Conservation (phyloP, 2,113 vertebrate species). For the Tautogolabrus adspersus region DNA sequence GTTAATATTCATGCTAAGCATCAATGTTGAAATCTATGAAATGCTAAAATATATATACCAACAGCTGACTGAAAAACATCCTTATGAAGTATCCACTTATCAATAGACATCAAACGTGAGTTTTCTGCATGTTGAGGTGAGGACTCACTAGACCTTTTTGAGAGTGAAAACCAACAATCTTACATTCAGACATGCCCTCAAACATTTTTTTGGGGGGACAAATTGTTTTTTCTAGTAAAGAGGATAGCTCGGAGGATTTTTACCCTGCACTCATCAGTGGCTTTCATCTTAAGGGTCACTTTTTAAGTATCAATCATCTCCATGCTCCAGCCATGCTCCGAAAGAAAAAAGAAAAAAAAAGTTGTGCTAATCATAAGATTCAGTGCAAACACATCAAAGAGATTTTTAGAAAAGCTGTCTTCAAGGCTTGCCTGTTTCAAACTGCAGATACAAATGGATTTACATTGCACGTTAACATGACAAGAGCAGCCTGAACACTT, state of each 20-base stretch:
- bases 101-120: not conserved
- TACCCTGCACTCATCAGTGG: conserved; percentile 53
- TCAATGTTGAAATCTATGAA: not conserved
- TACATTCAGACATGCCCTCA: conserved; percentile 21
- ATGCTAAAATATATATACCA: not conserved
- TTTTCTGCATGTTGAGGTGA: not conserved
- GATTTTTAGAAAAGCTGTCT: conserved; percentile 45
- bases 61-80: not conserved
- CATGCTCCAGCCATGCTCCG: conserved; percentile 19
- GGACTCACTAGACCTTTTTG: not conserved
- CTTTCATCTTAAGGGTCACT: conserved; percentile 68
- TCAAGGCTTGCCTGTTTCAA: conserved; percentile 46
- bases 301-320: conserved; percentile 59
- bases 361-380: conserved; percentile 49
- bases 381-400: conserved; percentile 57
- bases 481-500: conserved; percentile 46
- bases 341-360: conserved; percentile 12
- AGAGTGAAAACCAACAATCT: conserved; percentile 28
- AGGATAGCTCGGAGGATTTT: conserved; percentile 35
- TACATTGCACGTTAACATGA: conserved; percentile 49
- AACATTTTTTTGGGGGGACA: conserved; percentile 13
- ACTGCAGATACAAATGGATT: conserved; percentile 56
- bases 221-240: conserved; percentile 23
- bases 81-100: not conserved
- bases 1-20: not conserved